Conservation (phyloP, 1,140 invertebrate genomes). For the Heliothis virescens region DNA sequence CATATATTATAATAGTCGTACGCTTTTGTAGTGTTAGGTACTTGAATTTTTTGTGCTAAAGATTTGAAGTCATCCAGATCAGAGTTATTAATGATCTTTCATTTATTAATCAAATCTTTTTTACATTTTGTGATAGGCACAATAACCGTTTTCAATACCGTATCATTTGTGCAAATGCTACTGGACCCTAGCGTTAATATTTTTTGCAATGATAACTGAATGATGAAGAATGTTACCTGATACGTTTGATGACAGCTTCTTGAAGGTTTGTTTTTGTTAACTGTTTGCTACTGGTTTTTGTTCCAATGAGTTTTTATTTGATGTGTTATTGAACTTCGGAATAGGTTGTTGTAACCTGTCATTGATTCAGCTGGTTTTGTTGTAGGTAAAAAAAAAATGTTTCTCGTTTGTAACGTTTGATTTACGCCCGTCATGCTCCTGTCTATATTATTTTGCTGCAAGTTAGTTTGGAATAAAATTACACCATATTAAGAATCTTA, state of each 20-base stretch:
- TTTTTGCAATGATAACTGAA: constrained; percentile 32
- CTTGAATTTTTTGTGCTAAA: no score
- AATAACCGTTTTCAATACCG: background rate
- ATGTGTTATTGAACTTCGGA: constrained; percentile 28
- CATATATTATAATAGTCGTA: no score
- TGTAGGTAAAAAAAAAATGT: no score
- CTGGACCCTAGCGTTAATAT: background rate
- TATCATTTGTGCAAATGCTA: background rate
- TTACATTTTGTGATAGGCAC: no score
- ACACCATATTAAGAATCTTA: no score
- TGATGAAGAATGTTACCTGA: constrained; percentile 21
- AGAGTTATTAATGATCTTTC: no score
- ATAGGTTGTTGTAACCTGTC: constrained; percentile 27
- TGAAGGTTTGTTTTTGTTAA: constrained; percentile 19
- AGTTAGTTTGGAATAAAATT: no score
- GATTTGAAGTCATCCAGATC: no score
- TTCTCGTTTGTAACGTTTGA: no score
- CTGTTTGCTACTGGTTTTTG: constrained; percentile 15
- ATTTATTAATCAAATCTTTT: no score
- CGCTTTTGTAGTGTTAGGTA: no score
- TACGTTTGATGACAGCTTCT: constrained; percentile 3
- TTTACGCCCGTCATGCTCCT: background rate
- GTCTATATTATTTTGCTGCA: background rate
- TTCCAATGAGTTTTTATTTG: constrained; percentile 9
- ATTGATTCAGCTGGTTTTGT: background rate